Conservation (phyloP, 2,888 invertebrate species). For the Xestia sexstrigata region DNA sequence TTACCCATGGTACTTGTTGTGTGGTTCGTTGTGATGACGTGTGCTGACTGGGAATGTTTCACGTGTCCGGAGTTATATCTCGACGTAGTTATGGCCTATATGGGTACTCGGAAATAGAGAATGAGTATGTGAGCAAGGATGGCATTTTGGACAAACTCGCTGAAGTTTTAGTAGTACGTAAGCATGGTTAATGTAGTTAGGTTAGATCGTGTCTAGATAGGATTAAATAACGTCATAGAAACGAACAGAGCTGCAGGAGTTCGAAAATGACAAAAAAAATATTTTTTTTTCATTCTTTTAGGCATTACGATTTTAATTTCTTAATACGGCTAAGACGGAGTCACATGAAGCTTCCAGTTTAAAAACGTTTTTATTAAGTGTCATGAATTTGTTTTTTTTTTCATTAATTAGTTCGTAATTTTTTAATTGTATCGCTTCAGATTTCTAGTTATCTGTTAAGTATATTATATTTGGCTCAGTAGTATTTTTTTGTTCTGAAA, state of each 20-base stretch:
- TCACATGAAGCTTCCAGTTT: slow-evolving; percentile 87
- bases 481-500: slow-evolving; percentile 71
- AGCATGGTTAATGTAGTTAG: slow-evolving; percentile 80
- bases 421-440: slow-evolving; percentile 84
- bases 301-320: slow-evolving; percentile 78
- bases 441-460: slow-evolving; percentile 78
- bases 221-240: slow-evolving; percentile 87
- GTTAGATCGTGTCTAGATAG: slow-evolving; percentile 83
- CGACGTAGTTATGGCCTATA: slow-evolving; percentile 49
- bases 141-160: slow-evolving; percentile 74
- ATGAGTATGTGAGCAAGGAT: slow-evolving; percentile 51
- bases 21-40: slow-evolving; percentile 14
- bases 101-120: slow-evolving; percentile 40
- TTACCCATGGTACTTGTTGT: slow-evolving; percentile 7
- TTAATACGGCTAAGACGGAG: slow-evolving; percentile 80
- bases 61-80: slow-evolving; percentile 22
- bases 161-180: slow-evolving; percentile 74
- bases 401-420: slow-evolving; percentile 86
- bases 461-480: slow-evolving; percentile 77
- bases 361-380: slow-evolving; percentile 78
- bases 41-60: slow-evolving; percentile 16
- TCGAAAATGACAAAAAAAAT: slow-evolving; percentile 70
- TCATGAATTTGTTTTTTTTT: slow-evolving; percentile 85
- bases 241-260: slow-evolving; percentile 74
- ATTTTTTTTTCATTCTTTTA: slow-evolving; percentile 75